phyloP scores from a whole-genome alignment of 2,113 vertebrate genomes.

The Macquaria ambigua region DNA sequence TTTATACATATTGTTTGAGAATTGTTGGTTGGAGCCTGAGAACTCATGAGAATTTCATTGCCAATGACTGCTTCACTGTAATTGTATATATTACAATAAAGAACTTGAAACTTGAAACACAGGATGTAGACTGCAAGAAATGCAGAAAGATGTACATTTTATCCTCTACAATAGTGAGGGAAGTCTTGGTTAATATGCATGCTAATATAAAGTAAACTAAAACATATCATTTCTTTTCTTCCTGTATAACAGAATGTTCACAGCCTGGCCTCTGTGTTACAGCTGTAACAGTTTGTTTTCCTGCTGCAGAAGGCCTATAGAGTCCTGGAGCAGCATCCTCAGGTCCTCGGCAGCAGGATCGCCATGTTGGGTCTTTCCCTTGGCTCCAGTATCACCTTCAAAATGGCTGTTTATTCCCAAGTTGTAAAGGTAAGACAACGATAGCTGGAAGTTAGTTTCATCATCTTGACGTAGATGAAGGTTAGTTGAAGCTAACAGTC shows the following conservation, averaged over 20 bases:
- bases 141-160: neutral
- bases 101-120: too few relatives aligned
- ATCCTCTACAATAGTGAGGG: neutral
- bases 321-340: slow-evolving; percentile 68
- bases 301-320: slow-evolving; percentile 59
- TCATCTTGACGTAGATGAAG: neutral
- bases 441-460: neutral
- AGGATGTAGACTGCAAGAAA: too few relatives aligned
- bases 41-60: too few relatives aligned
- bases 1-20: too few relatives aligned
- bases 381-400: slow-evolving; percentile 53
- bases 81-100: too few relatives aligned
- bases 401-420: slow-evolving; percentile 61
- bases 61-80: too few relatives aligned
- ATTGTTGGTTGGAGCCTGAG: too few relatives aligned
- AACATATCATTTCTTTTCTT: neutral
- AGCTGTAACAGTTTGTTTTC: neutral
- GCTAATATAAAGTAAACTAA: neutral
- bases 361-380: slow-evolving; percentile 73
- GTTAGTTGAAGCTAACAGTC: neutral
- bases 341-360: slow-evolving; percentile 69
- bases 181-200: neutral
- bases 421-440: slow-evolving; percentile 52
- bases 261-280: too few relatives aligned
- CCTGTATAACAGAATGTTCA: neutral